Evolutionary conservation across 2,113 vertebrate species (phyloP).

Genomic region (Isurus oxyrinchus): DNA sequence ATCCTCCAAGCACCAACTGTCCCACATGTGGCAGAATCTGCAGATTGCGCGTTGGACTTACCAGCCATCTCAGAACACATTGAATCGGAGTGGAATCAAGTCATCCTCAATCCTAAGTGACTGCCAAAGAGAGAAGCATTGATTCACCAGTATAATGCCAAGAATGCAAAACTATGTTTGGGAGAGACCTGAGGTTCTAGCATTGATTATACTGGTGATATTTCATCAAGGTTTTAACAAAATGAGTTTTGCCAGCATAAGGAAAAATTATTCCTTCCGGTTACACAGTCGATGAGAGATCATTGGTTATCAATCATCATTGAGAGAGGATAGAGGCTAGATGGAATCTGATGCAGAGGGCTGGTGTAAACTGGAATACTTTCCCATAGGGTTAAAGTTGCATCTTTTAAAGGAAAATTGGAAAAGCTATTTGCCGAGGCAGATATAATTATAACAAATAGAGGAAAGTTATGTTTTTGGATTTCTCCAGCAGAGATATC

Average conservation of each 20-base stretch:
- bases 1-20: no score
- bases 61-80: no score
- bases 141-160: background rate
- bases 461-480: background rate
- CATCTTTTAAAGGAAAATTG: no score
- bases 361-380: no score
- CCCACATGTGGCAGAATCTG: no score
- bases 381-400: no score
- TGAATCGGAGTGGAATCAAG: no score
- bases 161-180: no score
- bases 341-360: background rate
- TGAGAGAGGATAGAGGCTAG: background rate
- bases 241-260: background rate
- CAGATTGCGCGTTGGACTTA: no score
- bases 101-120: no score
- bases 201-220: background rate
- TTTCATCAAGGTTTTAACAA: background rate
- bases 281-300: background rate
- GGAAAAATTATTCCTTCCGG: background rate
- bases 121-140: no score
- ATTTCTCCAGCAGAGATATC: background rate
- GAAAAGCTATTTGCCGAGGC: background rate
- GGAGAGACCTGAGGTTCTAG: background rate
- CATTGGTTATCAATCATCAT: background rate
- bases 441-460: background rate